Evolutionary conservation across 2,888 invertebrate genomes (phyloP).

Genomic region (Ditylenchus weischeri): DNA sequence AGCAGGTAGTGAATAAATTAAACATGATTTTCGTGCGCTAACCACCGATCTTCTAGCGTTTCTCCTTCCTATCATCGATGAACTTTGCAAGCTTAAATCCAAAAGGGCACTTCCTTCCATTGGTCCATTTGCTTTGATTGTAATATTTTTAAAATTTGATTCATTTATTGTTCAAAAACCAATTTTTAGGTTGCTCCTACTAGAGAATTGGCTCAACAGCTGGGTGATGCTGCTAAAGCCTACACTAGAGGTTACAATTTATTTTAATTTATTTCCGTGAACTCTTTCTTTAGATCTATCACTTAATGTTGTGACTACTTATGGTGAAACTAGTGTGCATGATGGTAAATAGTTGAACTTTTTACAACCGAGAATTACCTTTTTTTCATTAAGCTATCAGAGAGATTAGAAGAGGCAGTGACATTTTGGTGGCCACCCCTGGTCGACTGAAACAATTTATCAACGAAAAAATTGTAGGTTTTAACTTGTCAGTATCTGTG

Average conservation of each 20-base stretch:
- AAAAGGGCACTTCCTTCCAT: background rate
- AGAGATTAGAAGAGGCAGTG: constrained; percentile 14
- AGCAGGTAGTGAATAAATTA: background rate
- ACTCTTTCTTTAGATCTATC: constrained; percentile 8
- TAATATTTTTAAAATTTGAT: background rate
- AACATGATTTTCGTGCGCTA: no score
- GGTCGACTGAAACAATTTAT: constrained; percentile 26
- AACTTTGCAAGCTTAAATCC: background rate
- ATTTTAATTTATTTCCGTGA: no score
- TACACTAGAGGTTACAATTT: background rate
- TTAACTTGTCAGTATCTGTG: background rate
- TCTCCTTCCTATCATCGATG: constrained; percentile 8
- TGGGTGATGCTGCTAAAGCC: constrained; percentile 4
- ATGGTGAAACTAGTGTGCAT: constrained; percentile 21
- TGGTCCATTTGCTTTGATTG: constrained; percentile 3
- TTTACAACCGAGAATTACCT: background rate
- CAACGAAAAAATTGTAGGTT: constrained; percentile 14
- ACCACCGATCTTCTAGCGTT: background rate
- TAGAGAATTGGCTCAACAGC: background rate
- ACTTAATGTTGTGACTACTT: constrained; percentile 21
- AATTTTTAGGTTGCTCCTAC: background rate
- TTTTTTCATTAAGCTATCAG: background rate
- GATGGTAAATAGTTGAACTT: background rate
- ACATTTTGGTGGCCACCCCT: constrained; percentile 22
- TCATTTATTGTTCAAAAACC: background rate